A percentile compares a stretch with the other conserved stretches of the same genome.
Evolutionary conservation across 1,140 invertebrate genomes (phyloP).

Genomic region (Cydia strobilella): DNA sequence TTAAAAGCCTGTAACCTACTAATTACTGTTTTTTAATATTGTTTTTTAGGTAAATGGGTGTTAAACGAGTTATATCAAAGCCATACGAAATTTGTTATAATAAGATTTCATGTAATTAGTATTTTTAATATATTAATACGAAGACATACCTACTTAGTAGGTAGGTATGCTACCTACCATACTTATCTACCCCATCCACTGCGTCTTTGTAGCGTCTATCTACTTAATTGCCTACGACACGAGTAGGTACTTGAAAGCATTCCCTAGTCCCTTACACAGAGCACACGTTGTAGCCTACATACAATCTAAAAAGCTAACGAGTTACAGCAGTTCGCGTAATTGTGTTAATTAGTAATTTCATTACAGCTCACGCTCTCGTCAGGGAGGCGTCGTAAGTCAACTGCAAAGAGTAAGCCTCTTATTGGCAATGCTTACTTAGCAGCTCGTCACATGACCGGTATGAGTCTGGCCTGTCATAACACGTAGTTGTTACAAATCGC

Average conservation of each 20-base stretch:
- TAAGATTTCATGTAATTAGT: too few species aligned
- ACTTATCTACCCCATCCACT: neutral
- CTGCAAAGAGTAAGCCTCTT: neutral
- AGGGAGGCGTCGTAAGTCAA: neutral
- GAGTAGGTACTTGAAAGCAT: constrained; percentile 1
- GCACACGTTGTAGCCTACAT: neutral
- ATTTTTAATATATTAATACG: too few species aligned
- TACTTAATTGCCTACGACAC: neutral
- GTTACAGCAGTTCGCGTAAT: neutral
- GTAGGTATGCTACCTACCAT: neutral
- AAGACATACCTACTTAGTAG: too few species aligned
- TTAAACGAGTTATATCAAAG: too few species aligned
- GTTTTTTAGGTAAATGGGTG: too few species aligned
- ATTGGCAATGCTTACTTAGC: neutral
- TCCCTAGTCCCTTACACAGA: neutral
- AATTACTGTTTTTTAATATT: too few species aligned
- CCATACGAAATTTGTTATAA: too few species aligned
- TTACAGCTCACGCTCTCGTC: constrained; percentile 8
- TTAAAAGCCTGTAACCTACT: too few species aligned
- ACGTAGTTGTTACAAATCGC: neutral
- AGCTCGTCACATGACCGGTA: neutral
- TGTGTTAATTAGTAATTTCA: constrained; percentile 5
- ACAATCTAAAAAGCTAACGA: neutral
- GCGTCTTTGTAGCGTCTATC: neutral
- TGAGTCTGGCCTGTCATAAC: neutral